A percentile compares a stretch with the other conserved stretches of the same genome.
Conservation (phyloP, 2,113 vertebrate genomes). For the Embiotoca jacksoni region DNA sequence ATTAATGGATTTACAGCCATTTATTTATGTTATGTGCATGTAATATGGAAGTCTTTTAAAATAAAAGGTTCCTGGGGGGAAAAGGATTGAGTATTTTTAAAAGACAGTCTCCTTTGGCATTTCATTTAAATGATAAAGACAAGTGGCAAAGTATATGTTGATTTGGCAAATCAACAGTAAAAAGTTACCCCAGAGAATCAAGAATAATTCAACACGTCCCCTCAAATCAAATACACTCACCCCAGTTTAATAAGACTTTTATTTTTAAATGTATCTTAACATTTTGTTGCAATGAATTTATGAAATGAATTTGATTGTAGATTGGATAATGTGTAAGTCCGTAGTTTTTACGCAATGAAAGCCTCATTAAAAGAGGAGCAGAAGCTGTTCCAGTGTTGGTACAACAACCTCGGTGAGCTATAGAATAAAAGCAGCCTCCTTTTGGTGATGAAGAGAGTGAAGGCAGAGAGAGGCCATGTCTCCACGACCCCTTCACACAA, state of each 20-base stretch:
- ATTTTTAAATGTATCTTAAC: background rate
- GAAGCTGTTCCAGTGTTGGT: background rate
- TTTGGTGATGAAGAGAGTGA: constrained; percentile 39
- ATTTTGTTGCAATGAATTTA: background rate
- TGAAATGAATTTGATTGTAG: background rate
- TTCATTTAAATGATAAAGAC: background rate
- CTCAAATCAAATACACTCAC: background rate
- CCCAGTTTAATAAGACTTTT: background rate
- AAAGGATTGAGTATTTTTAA: background rate
- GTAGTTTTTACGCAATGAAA: background rate
- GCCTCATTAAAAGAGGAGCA: background rate
- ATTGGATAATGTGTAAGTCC: background rate
- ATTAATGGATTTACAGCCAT: background rate
- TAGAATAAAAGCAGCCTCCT: constrained; percentile 30
- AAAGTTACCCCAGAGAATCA: background rate
- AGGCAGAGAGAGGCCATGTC: constrained; percentile 27
- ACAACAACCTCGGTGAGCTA: constrained; percentile 37
- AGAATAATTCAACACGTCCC: background rate
- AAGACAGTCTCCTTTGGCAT: background rate
- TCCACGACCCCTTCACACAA: constrained; percentile 65
- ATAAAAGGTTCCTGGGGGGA: too few relatives aligned
- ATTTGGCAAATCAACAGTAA: background rate
- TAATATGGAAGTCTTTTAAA: background rate
- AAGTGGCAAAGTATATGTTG: background rate
- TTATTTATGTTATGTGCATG: background rate